A percentile compares a stretch with the other conserved stretches of the same genome.
These are phyloP conservation scores for Chymomyza procnemis DNA, from an alignment of 2,888 invertebrate species.

Conservation along the genomic window DNA sequence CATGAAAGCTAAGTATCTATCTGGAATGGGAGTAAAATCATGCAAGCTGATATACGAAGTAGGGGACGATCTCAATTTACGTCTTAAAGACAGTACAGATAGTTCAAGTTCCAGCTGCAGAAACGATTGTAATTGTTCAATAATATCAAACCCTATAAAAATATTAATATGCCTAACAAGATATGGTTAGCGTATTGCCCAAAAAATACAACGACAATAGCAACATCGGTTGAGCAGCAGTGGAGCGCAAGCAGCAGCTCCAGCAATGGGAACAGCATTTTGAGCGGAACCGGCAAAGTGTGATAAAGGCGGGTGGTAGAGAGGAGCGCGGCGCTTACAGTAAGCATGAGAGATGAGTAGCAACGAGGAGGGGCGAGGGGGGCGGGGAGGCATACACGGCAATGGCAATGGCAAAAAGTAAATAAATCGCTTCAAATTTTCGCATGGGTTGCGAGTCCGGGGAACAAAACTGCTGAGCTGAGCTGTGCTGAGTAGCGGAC, in stretches of 20 bases:
- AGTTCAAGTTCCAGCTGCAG: too few species aligned
- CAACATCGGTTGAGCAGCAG: conserved; percentile 45
- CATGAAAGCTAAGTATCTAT: too few species aligned
- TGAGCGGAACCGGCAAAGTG: not conserved
- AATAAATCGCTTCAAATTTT: conserved; percentile 70
- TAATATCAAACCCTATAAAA: not conserved
- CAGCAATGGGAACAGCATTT: conserved; percentile 42
- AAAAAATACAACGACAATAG: conserved; percentile 36
- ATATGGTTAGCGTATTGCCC: conserved; percentile 1
- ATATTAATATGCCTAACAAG: not conserved
- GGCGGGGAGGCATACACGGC: not conserved
- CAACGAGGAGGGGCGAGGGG: too few species aligned
- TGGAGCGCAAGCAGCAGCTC: conserved; percentile 4
- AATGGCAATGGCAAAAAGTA: conserved; percentile 53
- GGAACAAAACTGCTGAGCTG: conserved; percentile 61
- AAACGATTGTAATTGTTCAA: not conserved
- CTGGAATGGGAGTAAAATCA: too few species aligned
- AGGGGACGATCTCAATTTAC: too few species aligned
- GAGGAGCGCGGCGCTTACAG: too few species aligned
- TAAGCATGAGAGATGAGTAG: not conserved
- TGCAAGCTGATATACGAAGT: too few species aligned
- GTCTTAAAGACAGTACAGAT: too few species aligned
- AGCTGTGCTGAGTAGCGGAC: conserved; percentile 26
- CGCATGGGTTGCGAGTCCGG: conserved; percentile 59
- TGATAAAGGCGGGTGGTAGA: not conserved